Conservation (phyloP, 2,888 invertebrate genomes). For the Eristalis tenax region DNA sequence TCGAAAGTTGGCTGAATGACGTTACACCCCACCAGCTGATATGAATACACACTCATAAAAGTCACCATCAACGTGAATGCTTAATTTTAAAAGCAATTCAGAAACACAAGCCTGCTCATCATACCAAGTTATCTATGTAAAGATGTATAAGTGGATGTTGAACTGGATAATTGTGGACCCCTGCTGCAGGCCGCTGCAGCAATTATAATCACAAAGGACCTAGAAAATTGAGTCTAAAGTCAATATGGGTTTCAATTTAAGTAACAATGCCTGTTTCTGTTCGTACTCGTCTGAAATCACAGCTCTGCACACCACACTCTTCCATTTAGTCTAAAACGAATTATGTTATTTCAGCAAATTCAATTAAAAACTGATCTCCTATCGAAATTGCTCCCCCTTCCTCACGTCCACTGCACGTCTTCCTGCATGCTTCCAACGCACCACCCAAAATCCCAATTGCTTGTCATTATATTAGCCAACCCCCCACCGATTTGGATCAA, state of each 20-base stretch:
- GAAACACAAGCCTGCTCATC: background rate
- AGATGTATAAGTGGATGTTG: background rate
- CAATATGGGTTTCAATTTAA: slow-evolving; percentile 20
- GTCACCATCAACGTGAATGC: background rate
- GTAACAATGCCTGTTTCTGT: slow-evolving; percentile 4
- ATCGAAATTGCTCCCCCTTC: background rate
- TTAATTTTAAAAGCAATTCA: background rate
- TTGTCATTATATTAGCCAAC: slow-evolving; percentile 5
- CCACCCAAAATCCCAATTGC: background rate
- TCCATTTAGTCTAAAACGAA: background rate
- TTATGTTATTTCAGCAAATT: slow-evolving; percentile 22
- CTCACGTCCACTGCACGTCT: background rate
- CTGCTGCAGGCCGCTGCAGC: background rate
- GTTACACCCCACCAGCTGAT: background rate
- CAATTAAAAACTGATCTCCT: slow-evolving; percentile 18
- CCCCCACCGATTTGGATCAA: slow-evolving; percentile 40
- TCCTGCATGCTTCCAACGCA: too few species aligned
- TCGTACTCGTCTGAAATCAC: background rate
- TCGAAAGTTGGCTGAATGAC: background rate
- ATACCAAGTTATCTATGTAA: background rate
- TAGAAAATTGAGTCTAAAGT: slow-evolving; percentile 2
- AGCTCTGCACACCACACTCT: background rate
- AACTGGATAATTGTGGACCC: background rate
- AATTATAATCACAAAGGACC: background rate
- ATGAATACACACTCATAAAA: background rate